Evolutionary conservation across 2,113 vertebrate genomes (phyloP).

Genomic region (Tiliqua scincoides): DNA sequence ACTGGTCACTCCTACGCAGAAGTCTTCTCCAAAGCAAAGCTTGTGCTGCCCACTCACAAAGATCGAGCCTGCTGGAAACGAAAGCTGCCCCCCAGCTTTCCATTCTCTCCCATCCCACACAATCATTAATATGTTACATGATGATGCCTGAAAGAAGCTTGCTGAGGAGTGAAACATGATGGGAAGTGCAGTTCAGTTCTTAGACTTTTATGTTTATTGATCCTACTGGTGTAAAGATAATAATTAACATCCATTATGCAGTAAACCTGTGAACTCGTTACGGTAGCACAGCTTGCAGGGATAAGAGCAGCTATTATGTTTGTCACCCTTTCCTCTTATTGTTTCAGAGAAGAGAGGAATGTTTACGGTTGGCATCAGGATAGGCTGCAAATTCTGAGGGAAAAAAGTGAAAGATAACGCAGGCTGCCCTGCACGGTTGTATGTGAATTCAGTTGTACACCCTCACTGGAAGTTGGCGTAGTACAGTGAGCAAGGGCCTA

Average conservation of each 20-base stretch:
- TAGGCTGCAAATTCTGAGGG: neutral
- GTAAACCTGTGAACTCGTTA: slow-evolving; percentile 17
- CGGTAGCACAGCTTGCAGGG: neutral
- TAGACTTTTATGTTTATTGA: slow-evolving; percentile 41
- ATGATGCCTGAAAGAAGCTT: neutral
- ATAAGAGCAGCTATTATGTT: neutral
- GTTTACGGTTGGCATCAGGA: neutral
- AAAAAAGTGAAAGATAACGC: neutral
- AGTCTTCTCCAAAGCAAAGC: neutral
- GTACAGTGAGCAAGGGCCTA: neutral
- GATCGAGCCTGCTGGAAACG: neutral
- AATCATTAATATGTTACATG: slow-evolving; percentile 15
- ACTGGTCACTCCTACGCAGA: neutral
- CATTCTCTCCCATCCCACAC: neutral
- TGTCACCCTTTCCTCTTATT: slow-evolving; percentile 35
- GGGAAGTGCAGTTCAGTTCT: slow-evolving; percentile 8
- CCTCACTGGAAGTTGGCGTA: too few relatives aligned
- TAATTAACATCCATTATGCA: slow-evolving; percentile 20
- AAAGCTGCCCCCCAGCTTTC: neutral
- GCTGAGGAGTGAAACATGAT: slow-evolving; percentile 17
- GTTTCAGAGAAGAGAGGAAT: slow-evolving; percentile 7
- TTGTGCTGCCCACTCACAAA: neutral
- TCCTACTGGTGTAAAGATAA: slow-evolving; percentile 15
- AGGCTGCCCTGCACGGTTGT: neutral
- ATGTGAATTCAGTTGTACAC: neutral